Evolutionary conservation across 2,888 invertebrate genomes (phyloP), one percentile per base, ranked within the genome.

Genomic region (Phalangium opilio): DNA sequence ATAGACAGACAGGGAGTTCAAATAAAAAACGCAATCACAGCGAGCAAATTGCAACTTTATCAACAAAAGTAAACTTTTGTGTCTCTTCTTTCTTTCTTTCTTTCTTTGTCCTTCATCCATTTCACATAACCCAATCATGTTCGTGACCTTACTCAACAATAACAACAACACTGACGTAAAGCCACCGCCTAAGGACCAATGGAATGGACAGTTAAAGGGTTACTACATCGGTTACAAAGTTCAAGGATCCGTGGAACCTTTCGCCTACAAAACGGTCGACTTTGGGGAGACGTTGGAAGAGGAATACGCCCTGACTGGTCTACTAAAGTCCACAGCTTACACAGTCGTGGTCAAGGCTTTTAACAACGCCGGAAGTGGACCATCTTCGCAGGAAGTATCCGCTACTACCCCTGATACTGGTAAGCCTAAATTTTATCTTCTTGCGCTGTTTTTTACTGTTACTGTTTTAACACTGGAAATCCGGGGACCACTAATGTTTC

Each of bases 131-230:
- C n/a, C n/a, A n/a, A n/a, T n/a, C 27, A 7, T 8, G 27, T 27
- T 27, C 27, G 27, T 27, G 27, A 27, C 27, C 27, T 27, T 27
- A 27, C 27, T 27, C 5, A 27, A 27, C 27, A 7, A 8, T 27
- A 27, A 27, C 4, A 4, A 8, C 27, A 4, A 27, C 27, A 8
- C 27, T n/a, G n/a, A n/a, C n/a, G n/a, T n/a, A n/a, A n/a, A 44
- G 44, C 48, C 52, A 17, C 54, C 54, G 20, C 53, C 48, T 18
- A 48, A 44, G 32, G 49, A 44, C 18, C 47, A 48, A 18, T 54
- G 53, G 50, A 54, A 54, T 32, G 54, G 54, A 11, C 47, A 45
- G 18, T 27, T 54, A 15, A 51, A 41, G 20, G 53, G 50, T 15
- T 54, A 53, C 34, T 46, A 54, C 34, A 40, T 54, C 14, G 54